Base-by-base conservation (phyloP, 92 coral and sea anemone genomes). In the Porites rus region DNA sequence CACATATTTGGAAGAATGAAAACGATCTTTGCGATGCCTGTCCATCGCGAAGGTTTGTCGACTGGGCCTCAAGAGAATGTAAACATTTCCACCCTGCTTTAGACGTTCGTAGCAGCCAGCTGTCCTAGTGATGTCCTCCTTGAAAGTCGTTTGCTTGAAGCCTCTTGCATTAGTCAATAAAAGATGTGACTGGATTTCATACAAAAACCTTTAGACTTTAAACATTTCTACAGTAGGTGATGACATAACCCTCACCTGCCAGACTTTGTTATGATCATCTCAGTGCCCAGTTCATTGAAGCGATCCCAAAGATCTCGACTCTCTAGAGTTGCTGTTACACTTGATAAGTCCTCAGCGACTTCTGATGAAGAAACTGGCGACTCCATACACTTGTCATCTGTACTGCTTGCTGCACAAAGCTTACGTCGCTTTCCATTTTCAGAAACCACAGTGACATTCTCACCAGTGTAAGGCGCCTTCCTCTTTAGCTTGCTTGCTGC, bases 271-370 rank as follows among this genome's bases (percentile, higher is more conserved):
- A 93, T 93, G 76, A 93, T 93, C 96, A 93, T 93, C 82, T 93
- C 96, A 38, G 94, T 93, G 28, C 96, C 96, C 72, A 93, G 73
- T 67, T 93, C 96, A 70, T 91, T 93, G 84, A 93, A 93, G 56
- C 96, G 94, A 80, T 93, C 91, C 96, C 96, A 93, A 43, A 93
- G 82, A 69, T 93, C 96, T 83, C 90, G 84, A 64, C 96, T 91
- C 74, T 93, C 94, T 38, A 93, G 79, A 24, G 89, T 66, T 63
- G 94, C 93, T 31, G 87, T 84, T 5, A 93, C 85, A 51, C 71
- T 88, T 64, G 85, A 91, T 65, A 94, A 78, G 59, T 90, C 98
- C 38, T 81, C 87, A 28, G 72, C 74, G 52, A 58, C 53, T 69
- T 70, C 85, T 54, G 84, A 12, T n/a, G 76, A 6, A 56, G 88